phyloP scores from a whole-genome alignment of 2,888 invertebrate genomes.

The Dicranocentrus wangi region DNA sequence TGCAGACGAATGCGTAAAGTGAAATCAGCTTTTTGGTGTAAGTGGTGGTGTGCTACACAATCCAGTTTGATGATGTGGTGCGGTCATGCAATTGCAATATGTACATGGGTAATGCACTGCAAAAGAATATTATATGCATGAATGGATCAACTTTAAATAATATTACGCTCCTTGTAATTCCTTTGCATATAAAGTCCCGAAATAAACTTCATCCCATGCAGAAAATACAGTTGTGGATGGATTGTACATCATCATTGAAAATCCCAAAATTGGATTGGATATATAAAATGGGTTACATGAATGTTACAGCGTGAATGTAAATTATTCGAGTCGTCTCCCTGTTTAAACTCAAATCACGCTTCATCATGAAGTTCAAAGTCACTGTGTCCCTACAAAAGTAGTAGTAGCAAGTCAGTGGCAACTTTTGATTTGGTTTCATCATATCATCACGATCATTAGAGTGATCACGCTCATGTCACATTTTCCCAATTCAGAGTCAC shows the following conservation, averaged over 20 bases:
- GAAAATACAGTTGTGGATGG: no score
- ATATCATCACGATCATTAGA: conserved; percentile 46
- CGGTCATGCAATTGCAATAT: conserved; percentile 47
- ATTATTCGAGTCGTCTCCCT: no score
- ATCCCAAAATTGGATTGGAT: no score
- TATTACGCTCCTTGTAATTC: not conserved
- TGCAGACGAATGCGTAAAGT: conserved; percentile 49
- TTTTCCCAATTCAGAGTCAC: conserved; percentile 60
- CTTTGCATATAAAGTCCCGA: no score
- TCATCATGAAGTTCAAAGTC: conserved; percentile 46
- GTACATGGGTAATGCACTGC: conserved; percentile 3
- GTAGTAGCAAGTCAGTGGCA: conserved; percentile 2
- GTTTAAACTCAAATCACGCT: conserved; percentile 54
- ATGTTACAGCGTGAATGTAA: no score
- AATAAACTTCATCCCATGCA: no score
- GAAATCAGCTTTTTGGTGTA: conserved; percentile 44
- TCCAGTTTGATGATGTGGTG: conserved; percentile 31
- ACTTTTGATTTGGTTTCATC: conserved; percentile 50
- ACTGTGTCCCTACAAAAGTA: conserved; percentile 6
- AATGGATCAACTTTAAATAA: conserved; percentile 28
- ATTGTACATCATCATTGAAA: no score
- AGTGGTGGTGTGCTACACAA: conserved; percentile 30
- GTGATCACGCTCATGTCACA: conserved; percentile 62
- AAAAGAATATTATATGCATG: conserved; percentile 38
- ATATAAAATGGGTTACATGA: no score